Evolutionary conservation across 1,140 invertebrate genomes (phyloP).

Genomic region (Lanistes nyassanus): DNA sequence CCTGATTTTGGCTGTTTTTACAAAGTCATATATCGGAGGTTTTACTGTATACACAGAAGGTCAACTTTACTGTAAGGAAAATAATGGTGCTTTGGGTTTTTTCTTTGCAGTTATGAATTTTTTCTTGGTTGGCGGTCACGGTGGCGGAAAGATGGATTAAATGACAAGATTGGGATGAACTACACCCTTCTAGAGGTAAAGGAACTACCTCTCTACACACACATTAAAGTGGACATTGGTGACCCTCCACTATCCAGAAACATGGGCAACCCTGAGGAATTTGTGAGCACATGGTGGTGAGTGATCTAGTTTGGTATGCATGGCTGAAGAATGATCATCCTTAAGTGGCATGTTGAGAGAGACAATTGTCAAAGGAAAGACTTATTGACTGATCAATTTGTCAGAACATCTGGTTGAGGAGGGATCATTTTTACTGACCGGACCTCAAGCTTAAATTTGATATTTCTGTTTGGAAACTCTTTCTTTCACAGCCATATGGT

Average conservation of each 20-base stretch:
- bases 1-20: background rate
- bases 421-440: background rate
- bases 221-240: constrained; percentile 68
- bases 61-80: background rate
- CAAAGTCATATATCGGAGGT: background rate
- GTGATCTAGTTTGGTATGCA: constrained; percentile 13
- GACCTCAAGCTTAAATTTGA: too few relatives aligned
- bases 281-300: constrained; percentile 37
- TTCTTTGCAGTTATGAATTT: constrained; percentile 42
- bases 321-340: background rate
- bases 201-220: constrained; percentile 65
- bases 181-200: constrained; percentile 61
- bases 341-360: background rate
- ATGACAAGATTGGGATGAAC: constrained; percentile 66
- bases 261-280: constrained; percentile 28
- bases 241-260: constrained; percentile 31
- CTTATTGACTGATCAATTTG: constrained; percentile 16
- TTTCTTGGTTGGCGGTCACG: constrained; percentile 56
- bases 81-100: background rate
- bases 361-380: background rate
- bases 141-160: constrained; percentile 57
- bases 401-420: background rate
- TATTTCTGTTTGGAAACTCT: too few relatives aligned
- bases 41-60: background rate
- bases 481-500: too few relatives aligned